phyloP scores from a whole-genome alignment of 2,888 invertebrate species.

The Flabesymbios commensalis region DNA sequence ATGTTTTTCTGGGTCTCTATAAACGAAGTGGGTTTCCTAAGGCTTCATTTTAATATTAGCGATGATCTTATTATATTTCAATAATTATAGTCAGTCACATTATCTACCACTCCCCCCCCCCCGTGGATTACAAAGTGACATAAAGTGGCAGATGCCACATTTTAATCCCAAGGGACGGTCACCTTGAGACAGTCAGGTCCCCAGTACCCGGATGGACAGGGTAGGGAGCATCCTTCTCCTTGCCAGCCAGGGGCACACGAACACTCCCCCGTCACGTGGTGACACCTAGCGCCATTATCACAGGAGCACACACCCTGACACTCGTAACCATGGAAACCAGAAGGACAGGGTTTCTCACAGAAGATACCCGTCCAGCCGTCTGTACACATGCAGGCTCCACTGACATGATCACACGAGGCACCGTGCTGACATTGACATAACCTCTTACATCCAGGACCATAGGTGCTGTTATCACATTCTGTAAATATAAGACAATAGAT shows the following conservation, averaged over 20 bases:
- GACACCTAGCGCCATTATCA: slow-evolving; percentile 52
- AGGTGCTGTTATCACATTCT: slow-evolving; percentile 60
- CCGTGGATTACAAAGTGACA: no score
- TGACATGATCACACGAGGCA: slow-evolving; percentile 60
- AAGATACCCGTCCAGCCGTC: slow-evolving; percentile 27
- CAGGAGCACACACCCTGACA: slow-evolving; percentile 66
- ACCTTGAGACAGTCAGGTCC: slow-evolving; percentile 22
- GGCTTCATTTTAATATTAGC: no score
- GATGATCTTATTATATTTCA: no score
- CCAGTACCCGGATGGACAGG: slow-evolving; percentile 46
- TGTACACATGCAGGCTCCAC: slow-evolving; percentile 47
- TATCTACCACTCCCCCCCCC: no score
- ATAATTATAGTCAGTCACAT: no score
- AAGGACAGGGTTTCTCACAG: slow-evolving; percentile 25
- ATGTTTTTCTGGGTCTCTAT: no score
- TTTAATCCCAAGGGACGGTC: no score
- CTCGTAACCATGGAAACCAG: slow-evolving; percentile 65
- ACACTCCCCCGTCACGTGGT: slow-evolving; percentile 75
- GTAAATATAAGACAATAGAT: not conserved
- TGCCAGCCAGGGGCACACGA: slow-evolving; percentile 62
- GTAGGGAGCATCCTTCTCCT: slow-evolving; percentile 44
- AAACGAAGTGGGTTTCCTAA: no score
- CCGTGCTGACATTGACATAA: slow-evolving; percentile 64
- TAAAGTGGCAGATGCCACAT: no score
- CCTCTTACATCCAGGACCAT: slow-evolving; percentile 62